Evolutionary conservation across 2,113 vertebrate species (phyloP), one percentile per base, ranked within the genome.

Genomic region (Dipodomys merriami): DNA sequence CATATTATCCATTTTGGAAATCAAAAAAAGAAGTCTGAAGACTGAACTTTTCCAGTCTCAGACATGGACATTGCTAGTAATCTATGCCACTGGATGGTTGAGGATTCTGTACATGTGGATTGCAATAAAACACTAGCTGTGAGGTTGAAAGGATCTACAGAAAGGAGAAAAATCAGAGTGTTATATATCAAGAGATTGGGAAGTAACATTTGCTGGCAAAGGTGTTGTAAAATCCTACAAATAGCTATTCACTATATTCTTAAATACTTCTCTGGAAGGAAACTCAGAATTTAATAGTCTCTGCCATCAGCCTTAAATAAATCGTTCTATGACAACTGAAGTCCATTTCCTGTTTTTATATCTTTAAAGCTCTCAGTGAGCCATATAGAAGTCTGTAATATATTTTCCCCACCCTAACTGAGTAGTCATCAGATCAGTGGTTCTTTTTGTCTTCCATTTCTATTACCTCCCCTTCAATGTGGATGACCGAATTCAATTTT

Each of bases 331-430:
- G 74, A 88, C 76, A 91, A 80, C n/a, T 77, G 79, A 88, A 91
- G 46, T 93, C 79, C 46, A 49, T 89, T 95, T 96, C 78, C 81
- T 94, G 65, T 53, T 95, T 89, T 82, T 88, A 20, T 84, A 80
- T 90, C 27, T 65, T 74, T 77, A 95, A 76, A 30, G 46, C 25
- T 96, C 19, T 71, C 15, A 33, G 65, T 25, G 83, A 64, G 76
- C 65, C 74, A 77, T 6, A 71, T 4, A 71, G 72, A 33, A 91
- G 39, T 16, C 68, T 87, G 8, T 73, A 88, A 80, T 94, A 95
- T 76, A 85, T 80, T 90, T 84, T 83, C n/a, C 2, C 35, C 46
- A 73, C 73, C 30, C 35, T 69, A 23, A 25, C 33, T 29, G 35
- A 91, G 79, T 65, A 85, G 64, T 83, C 53, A 79, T 39, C 64